These are phyloP conservation scores for Echiichthys vipera DNA, from an alignment of 2,797 vertebrate genomes.

Conservation along the genomic window DNA sequence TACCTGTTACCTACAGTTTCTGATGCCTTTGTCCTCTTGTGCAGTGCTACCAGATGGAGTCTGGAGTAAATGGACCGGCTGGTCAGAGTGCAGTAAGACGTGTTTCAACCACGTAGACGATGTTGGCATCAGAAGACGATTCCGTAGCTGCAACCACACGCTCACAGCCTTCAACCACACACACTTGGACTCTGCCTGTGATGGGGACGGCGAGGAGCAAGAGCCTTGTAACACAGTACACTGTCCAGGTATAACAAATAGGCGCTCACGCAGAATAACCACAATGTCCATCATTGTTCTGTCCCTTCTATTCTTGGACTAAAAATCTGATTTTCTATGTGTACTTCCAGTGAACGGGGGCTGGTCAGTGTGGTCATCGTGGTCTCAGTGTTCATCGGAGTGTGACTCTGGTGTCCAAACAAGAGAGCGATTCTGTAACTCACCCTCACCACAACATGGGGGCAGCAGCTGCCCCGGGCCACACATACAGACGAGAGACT, in stretches of 20 bases:
- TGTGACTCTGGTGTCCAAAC: constrained; percentile 90
- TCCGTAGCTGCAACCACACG: constrained; percentile 83
- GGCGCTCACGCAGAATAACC: background rate
- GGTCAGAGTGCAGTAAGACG: constrained; percentile 90
- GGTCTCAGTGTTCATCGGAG: constrained; percentile 87
- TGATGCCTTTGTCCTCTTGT: background rate
- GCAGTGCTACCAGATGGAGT: constrained; percentile 59
- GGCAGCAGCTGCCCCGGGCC: constrained; percentile 84
- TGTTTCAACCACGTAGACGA: constrained; percentile 86
- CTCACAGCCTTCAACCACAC: background rate
- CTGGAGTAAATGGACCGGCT: constrained; percentile 87
- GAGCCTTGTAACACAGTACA: constrained; percentile 86
- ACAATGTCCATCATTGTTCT: background rate
- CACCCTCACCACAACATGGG: constrained; percentile 74
- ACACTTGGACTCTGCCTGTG: constrained; percentile 60
- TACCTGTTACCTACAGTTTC: background rate
- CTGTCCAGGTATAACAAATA: constrained; percentile 83
- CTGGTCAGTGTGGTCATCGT: constrained; percentile 87
- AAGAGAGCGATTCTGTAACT: constrained; percentile 84
- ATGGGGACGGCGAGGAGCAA: constrained; percentile 81
- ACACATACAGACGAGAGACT: constrained; percentile 90
- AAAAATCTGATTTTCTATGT: background rate
- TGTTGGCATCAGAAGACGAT: constrained; percentile 81
- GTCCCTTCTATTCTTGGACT: background rate
- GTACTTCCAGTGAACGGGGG: constrained; percentile 77